phyloP scores from a whole-genome alignment of 2,888 invertebrate species.

The Oxycera nigricornis region DNA sequence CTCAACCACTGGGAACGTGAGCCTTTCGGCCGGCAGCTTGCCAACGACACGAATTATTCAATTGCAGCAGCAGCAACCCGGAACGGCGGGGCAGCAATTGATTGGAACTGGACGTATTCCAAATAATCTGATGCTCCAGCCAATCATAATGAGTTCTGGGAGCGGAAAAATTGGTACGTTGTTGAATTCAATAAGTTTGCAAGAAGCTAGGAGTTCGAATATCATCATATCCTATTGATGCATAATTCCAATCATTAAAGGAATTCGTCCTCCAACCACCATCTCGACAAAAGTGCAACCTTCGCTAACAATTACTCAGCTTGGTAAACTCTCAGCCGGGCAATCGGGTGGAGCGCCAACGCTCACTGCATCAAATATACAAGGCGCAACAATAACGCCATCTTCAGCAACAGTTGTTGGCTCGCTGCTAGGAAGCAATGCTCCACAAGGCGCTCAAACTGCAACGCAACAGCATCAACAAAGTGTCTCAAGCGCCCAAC shows the following conservation, averaged over 20 bases:
- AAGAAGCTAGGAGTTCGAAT: background rate
- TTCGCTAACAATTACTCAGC: slow-evolving; percentile 60
- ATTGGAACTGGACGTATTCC: slow-evolving; percentile 57
- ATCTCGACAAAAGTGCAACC: slow-evolving; percentile 61
- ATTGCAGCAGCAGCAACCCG: slow-evolving; percentile 57
- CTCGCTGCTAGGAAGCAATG: slow-evolving; percentile 26
- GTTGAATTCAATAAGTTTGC: background rate
- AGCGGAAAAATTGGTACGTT: slow-evolving; percentile 57
- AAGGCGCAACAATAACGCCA: slow-evolving; percentile 46
- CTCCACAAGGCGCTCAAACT: slow-evolving; percentile 45
- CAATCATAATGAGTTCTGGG: slow-evolving; percentile 59
- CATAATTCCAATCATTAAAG: too few relatives aligned
- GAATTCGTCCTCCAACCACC: slow-evolving; percentile 58
- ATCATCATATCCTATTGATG: background rate
- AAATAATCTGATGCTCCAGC: slow-evolving; percentile 61
- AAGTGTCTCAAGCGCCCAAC: slow-evolving; percentile 44
- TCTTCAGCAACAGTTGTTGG: slow-evolving; percentile 34
- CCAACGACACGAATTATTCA: slow-evolving; percentile 59
- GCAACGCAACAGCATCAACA: slow-evolving; percentile 42
- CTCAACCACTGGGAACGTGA: slow-evolving; percentile 51
- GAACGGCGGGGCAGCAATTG: slow-evolving; percentile 57
- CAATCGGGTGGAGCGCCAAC: slow-evolving; percentile 46
- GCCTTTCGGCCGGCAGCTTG: slow-evolving; percentile 55
- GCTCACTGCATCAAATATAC: slow-evolving; percentile 41
- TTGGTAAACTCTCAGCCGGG: slow-evolving; percentile 55